Base-by-base conservation (phyloP, 2,888 invertebrate species). In the Trilocha varians region DNA sequence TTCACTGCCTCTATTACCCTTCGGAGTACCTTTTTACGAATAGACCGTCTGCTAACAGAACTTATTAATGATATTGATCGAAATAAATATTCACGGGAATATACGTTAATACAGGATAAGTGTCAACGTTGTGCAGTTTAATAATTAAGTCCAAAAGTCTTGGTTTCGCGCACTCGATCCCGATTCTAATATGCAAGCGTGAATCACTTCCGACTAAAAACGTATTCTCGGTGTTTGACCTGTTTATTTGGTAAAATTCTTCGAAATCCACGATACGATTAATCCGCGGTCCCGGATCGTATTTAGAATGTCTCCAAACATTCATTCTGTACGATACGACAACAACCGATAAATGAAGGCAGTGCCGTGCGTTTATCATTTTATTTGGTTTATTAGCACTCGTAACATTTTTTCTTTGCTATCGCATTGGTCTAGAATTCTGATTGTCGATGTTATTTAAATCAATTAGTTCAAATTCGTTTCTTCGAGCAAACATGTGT, bases 131-230 rank as follows among this genome's bases (percentile, higher is more conserved):
- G n/a, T n/a, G n/a, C n/a, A n/a, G n/a, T n/a, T n/a, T n/a, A n/a
- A n/a, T 25, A 2, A 3, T 25, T 6, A 25, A 25, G 6, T 25
- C 11, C 8, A 25, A 25, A 11, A 1, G 2, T 9, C 25, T 25
- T 25, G 6, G 25, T 25, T 73, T 74, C 67, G 70, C 67, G 68
- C 67, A 53, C 55, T 54, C 41, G 45, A 51, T 54, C 59, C 53
- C 60, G 57, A 54, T 41, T 36, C 32, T 32, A 49, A 58, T 61
- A 62, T 65, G 61, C 55, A 62, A 50, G 55, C 45, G 49, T 73
- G 75, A 78, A 62, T 79, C 75, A 73, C 59, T 70, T 70, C 68
- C 71, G 67, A 57, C 59, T 59, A 53, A 58, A 61, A 53, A 56
- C 47, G 54, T 62, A 72, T 74, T 75, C 67, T 63, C 61, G 65